Percentiles rank a stretch among this genome's conserved stretches.
Evolutionary conservation across 2,888 invertebrate species (phyloP).

Genomic region (Ophraella communa): DNA sequence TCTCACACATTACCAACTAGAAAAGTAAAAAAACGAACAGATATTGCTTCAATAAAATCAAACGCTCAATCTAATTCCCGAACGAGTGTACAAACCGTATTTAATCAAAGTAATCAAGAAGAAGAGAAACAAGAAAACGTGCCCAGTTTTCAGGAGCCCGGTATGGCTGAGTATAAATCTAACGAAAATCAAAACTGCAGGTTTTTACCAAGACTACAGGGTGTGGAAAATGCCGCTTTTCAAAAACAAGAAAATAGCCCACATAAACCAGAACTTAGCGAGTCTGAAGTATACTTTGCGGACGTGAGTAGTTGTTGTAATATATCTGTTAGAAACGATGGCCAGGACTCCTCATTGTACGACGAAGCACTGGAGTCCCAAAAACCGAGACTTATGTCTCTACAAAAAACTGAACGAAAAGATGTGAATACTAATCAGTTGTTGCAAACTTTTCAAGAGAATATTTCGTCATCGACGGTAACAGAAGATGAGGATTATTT

Average conservation of each 20-base stretch:
- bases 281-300: constrained; percentile 86
- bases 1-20: constrained; percentile 65
- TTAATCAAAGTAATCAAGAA: constrained; percentile 45
- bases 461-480: constrained; percentile 48
- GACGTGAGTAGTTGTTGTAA: constrained; percentile 87
- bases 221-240: constrained; percentile 79
- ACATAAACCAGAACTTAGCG: constrained; percentile 68
- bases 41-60: constrained; percentile 60
- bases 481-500: constrained; percentile 66
- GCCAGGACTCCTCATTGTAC: constrained; percentile 66
- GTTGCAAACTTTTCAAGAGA: constrained; percentile 52
- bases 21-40: constrained; percentile 65
- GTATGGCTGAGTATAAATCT: constrained; percentile 34
- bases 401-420: constrained; percentile 59
- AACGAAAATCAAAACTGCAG: constrained; percentile 52
- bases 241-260: constrained; percentile 72
- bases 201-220: constrained; percentile 64
- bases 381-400: constrained; percentile 54
- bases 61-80: constrained; percentile 49
- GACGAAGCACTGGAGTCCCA: constrained; percentile 63
- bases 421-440: constrained; percentile 47
- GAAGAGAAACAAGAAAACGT: constrained; percentile 52
- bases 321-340: constrained; percentile 68
- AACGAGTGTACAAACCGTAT: constrained; percentile 62
- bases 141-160: constrained; percentile 56